These are phyloP conservation scores for Eunapius fragilis DNA, from an alignment of 37 sponge, comb jelly and placozoan species.

Conservation along the genomic window DNA sequence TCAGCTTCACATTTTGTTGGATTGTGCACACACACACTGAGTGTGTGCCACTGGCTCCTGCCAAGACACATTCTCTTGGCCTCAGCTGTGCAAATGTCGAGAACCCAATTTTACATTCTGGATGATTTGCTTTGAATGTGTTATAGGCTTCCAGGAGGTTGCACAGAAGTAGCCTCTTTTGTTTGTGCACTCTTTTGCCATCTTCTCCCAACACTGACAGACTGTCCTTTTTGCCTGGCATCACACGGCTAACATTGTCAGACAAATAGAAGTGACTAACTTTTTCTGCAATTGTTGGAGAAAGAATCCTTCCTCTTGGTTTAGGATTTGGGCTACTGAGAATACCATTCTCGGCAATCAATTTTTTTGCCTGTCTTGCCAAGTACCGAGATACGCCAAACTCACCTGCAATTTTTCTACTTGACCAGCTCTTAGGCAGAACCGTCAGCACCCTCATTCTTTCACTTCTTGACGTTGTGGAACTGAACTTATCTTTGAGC, in stretches of 20 bases:
- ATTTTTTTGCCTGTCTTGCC: conserved; percentile 22
- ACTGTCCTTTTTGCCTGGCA: conserved; percentile 40
- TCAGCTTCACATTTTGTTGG: too few relatives aligned
- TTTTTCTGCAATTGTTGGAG: background rate
- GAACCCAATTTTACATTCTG: conserved; percentile 19
- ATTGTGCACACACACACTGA: too few relatives aligned
- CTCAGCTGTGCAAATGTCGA: conserved; percentile 31
- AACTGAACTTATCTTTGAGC: conserved; percentile 7
- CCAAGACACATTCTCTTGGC: conserved; percentile 30
- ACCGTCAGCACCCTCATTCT: conserved; percentile 3
- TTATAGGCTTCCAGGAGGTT: conserved; percentile 11
- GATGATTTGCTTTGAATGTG: conserved; percentile 6
- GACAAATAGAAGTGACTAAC: conserved; percentile 7
- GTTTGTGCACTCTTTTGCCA: conserved; percentile 2
- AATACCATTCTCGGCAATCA: conserved; percentile 13
- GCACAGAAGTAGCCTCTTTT: conserved; percentile 19
- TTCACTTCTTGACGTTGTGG: background rate
- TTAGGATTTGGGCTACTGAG: conserved; percentile 13
- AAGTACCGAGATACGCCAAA: background rate
- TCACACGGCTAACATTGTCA: conserved; percentile 25
- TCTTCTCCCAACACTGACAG: conserved; percentile 2
- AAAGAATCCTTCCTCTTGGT: background rate
- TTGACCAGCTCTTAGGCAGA: conserved; percentile 8
- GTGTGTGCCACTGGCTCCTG: too few relatives aligned
- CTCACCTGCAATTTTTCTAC: background rate